Percentiles rank a stretch among this genome's conserved stretches.
Evolutionary conservation across 2,888 invertebrate genomes (phyloP).

Genomic region (Drymonia ruficornis): DNA sequence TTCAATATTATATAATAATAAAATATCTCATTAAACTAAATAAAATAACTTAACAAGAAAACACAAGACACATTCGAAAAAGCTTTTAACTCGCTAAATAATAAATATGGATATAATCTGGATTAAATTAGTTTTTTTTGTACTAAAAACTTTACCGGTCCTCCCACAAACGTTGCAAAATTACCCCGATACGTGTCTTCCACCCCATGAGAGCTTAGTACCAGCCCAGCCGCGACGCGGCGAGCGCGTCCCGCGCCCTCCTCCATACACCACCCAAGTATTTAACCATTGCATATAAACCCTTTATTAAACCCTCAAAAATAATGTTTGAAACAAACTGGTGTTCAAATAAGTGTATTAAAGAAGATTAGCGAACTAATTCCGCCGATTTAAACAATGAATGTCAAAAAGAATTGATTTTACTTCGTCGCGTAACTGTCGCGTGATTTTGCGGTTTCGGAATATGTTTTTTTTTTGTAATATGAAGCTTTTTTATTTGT

Average conservation of each 20-base stretch:
- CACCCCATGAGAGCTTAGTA: constrained; percentile 55
- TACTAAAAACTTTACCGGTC: constrained; percentile 38
- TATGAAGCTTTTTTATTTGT: too few relatives aligned
- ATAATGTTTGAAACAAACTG: constrained; percentile 33
- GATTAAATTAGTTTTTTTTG: too few relatives aligned
- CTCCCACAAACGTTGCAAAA: constrained; percentile 37
- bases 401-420: constrained; percentile 66
- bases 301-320: constrained; percentile 18
- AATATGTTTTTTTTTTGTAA: constrained; percentile 15
- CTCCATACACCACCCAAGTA: constrained; percentile 47
- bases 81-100: too few relatives aligned
- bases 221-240: constrained; percentile 69
- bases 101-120: too few relatives aligned
- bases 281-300: constrained; percentile 20
- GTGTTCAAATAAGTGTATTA: constrained; percentile 17
- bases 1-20: too few relatives aligned
- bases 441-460: constrained; percentile 52
- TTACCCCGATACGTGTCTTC: constrained; percentile 29
- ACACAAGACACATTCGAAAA: too few relatives aligned
- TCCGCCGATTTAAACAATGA: constrained; percentile 39
- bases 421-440: constrained; percentile 45
- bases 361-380: background rate
- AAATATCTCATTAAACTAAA: too few relatives aligned
- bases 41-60: too few relatives aligned
- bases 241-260: constrained; percentile 62